These are phyloP conservation scores for Pocota personata DNA, from an alignment of 2,888 invertebrate genomes.

Conservation along the genomic window DNA sequence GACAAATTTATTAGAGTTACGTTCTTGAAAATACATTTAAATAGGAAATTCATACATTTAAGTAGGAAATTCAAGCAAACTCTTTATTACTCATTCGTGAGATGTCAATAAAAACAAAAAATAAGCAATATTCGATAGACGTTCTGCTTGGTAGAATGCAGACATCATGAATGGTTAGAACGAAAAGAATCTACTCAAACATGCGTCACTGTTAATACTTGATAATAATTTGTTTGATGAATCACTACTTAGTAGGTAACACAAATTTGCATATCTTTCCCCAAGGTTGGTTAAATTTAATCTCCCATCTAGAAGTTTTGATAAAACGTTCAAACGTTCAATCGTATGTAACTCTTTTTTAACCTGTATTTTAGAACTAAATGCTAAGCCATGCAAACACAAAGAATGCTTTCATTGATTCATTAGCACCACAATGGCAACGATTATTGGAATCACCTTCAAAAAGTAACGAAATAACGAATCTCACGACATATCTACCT, in stretches of 20 bases:
- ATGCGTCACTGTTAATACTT: neutral
- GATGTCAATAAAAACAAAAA: slow-evolving; percentile 12
- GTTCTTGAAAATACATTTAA: neutral
- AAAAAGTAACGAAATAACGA: slow-evolving; percentile 60
- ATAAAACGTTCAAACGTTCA: neutral
- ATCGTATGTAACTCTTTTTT: no score
- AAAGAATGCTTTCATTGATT: slow-evolving; percentile 69
- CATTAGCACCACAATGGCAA: slow-evolving; percentile 68
- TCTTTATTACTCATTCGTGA: slow-evolving; percentile 26
- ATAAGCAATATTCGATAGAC: neutral
- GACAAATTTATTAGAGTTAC: neutral
- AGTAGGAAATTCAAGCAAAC: neutral
- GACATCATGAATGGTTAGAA: neutral
- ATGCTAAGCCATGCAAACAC: slow-evolving; percentile 12
- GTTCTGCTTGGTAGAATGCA: slow-evolving; percentile 13
- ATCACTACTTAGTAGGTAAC: neutral
- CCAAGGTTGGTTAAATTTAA: neutral
- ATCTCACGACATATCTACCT: slow-evolving; percentile 5
- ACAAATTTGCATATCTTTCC: neutral
- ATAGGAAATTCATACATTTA: no score
- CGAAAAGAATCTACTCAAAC: neutral
- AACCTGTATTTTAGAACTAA: slow-evolving; percentile 14
- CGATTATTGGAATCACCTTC: slow-evolving; percentile 69
- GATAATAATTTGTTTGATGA: neutral
- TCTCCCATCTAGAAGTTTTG: neutral